Evolutionary conservation across 2,888 invertebrate species (phyloP).

Genomic region (Diplolepis rosae): DNA sequence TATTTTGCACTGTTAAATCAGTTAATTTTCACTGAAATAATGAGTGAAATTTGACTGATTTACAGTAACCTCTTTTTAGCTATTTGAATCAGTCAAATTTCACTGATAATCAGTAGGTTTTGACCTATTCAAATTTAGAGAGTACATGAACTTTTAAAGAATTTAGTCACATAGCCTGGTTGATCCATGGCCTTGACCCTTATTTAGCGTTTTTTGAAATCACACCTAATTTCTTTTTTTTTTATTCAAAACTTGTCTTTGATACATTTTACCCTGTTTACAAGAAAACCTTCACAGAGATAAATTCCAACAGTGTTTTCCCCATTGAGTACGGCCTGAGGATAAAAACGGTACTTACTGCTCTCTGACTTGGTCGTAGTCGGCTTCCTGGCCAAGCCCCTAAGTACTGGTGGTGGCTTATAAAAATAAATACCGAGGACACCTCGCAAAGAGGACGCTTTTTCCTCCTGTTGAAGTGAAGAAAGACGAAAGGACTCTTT

Average conservation of each 20-base stretch:
- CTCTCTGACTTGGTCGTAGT: neutral
- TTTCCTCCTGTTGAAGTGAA: neutral
- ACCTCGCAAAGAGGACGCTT: neutral
- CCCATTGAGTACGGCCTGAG: neutral
- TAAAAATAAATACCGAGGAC: neutral
- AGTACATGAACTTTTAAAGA: no score
- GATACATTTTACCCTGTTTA: neutral
- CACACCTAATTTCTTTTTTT: no score
- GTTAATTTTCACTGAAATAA: no score
- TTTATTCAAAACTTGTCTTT: neutral
- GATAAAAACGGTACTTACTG: neutral
- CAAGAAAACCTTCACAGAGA: neutral
- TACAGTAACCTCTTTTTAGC: no score
- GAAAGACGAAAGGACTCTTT: neutral
- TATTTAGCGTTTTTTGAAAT: no score
- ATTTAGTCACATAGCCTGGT: no score
- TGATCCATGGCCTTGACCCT: no score
- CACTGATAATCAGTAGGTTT: no score
- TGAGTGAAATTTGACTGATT: no score
- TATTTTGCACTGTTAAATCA: no score
- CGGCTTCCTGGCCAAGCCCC: neutral
- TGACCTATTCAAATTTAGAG: no score
- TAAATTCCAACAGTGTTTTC: neutral
- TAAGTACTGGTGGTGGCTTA: neutral
- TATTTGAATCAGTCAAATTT: no score